Conservation (phyloP, 2,113 vertebrate species). For the Gallinago undulata region DNA sequence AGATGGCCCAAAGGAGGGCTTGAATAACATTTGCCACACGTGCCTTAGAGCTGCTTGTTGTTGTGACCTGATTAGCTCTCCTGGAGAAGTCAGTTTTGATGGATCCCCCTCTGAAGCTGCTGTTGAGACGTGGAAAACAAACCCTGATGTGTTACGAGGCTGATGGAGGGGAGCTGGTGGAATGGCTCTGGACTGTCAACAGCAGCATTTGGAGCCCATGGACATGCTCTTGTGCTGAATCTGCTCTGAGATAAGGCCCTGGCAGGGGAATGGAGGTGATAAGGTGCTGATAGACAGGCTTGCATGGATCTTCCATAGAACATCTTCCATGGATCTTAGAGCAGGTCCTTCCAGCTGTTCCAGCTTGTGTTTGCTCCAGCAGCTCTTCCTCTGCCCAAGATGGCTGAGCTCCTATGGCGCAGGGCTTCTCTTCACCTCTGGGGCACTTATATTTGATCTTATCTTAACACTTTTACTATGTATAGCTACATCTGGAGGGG, state of each 20-base stretch:
- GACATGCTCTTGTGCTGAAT: neutral
- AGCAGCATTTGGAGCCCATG: neutral
- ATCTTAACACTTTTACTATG: neutral
- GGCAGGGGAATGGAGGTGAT: neutral
- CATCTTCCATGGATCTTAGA: neutral
- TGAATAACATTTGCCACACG: neutral
- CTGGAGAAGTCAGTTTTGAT: neutral
- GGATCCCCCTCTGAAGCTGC: neutral
- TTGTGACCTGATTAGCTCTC: neutral
- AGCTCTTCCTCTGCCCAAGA: neutral
- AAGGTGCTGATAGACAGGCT: neutral
- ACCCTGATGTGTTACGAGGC: neutral
- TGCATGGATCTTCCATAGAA: neutral
- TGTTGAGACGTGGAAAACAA: neutral
- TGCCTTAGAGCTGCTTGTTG: neutral
- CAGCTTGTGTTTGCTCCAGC: neutral
- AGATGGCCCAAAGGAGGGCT: neutral
- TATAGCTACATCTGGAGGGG: neutral
- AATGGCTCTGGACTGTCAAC: neutral
- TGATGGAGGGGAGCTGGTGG: neutral
- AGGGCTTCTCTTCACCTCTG: rapidly evolving
- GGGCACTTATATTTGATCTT: neutral
- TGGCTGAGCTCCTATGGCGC: neutral
- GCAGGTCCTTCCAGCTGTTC: neutral
- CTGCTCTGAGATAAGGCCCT: neutral